Evolutionary conservation across 2,113 vertebrate genomes (phyloP), one percentile per base, ranked within the genome.

Genomic region (Euleptes europaea): DNA sequence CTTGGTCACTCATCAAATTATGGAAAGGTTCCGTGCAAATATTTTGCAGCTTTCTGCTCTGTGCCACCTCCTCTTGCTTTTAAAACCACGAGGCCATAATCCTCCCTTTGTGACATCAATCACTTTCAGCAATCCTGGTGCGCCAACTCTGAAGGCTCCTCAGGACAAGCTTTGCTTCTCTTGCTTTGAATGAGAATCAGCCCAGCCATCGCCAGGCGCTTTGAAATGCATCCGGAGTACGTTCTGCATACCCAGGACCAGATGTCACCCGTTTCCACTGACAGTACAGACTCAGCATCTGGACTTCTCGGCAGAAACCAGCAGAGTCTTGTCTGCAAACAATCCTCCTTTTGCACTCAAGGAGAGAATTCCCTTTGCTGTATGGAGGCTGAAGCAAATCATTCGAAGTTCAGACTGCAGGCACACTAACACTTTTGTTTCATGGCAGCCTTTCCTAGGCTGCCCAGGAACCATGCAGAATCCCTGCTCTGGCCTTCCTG

Each of bases 21-120:
- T 66, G 66, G 87, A 78, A 89, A 77, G 86, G 11, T 19, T 80
- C 78, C 82, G 49, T 51, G 47, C 51, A 88, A 8, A 17, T 1
- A 31, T 66, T 78, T 87, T 88, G 35, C 84, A 85, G 38, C 72
- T 78, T 47, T 89, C 82, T 1, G 21, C 72, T 0, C 0, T 0
- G 28, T 1, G 86, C 49, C 7, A 7, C 33, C 73, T 84, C 80
- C 4, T 42, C 69, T 49, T 78, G 87, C 67, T 87, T 78, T 78
- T 80, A 31, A 0, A 1, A 44, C 38, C 78, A 65, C 85, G 80
- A 88, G 67, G 40, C 76, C n/a, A 57, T 92, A 86, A 92, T 88
- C 80, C 82, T 78, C 40, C 89, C 83, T 89, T 84, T 88, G 82
- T 84, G 84, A 71, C 73, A 90, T 51, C 77, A 31, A 60, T 80